These are phyloP conservation scores for Alosa sapidissima DNA, from an alignment of 2,797 vertebrate species.

Conservation along the genomic window DNA sequence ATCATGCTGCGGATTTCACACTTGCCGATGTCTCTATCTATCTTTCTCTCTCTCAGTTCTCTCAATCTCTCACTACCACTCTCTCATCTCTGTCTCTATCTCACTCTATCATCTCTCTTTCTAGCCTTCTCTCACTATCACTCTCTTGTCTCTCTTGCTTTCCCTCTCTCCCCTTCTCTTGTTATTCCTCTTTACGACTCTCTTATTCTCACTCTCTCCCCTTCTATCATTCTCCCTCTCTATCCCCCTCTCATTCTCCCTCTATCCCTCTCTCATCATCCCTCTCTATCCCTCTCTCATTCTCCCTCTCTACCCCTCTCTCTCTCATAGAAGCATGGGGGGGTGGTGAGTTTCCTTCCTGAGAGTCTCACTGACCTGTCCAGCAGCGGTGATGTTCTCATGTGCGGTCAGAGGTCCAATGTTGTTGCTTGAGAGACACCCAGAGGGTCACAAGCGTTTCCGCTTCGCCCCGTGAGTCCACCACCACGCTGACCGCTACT, in stretches of 20 bases:
- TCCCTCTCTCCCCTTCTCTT: neutral
- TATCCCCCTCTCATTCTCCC: neutral
- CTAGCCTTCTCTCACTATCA: too few species aligned
- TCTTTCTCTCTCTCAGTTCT: neutral
- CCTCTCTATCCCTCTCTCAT: neutral
- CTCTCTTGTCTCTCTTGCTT: too few species aligned
- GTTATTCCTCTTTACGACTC: too few species aligned
- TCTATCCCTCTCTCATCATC: neutral
- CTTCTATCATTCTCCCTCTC: neutral
- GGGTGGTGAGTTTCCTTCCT: neutral
- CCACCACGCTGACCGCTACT: neutral
- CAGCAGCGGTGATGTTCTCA: too few species aligned
- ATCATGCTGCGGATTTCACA: neutral
- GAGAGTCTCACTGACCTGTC: neutral
- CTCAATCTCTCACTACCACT: neutral
- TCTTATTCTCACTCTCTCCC: too few species aligned
- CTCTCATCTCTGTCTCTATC: neutral
- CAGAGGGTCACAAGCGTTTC: neutral
- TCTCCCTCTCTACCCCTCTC: neutral
- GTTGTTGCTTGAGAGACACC: neutral
- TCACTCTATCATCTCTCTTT: neutral
- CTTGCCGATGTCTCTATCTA: neutral
- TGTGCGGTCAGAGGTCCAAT: too few species aligned
- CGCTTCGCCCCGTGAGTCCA: neutral
- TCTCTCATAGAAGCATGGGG: neutral